Conservation (phyloP, 2,797 vertebrate genomes). For the Denticeps clupeoides region DNA sequence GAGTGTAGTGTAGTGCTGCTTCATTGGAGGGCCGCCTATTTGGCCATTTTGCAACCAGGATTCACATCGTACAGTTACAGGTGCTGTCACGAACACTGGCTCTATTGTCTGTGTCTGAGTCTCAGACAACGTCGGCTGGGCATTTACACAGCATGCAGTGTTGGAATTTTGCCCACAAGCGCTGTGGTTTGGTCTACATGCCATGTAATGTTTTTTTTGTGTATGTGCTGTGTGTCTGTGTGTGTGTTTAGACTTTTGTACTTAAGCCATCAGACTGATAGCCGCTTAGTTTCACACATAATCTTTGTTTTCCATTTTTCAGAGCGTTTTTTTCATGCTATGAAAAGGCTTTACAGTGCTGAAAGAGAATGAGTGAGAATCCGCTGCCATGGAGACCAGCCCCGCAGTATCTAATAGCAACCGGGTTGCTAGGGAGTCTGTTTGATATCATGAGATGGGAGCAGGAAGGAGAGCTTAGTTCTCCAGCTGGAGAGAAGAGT, state of each 20-base stretch:
- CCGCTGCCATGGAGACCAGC: slow-evolving; percentile 65
- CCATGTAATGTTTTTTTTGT: too few relatives aligned
- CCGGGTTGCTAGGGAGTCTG: slow-evolving; percentile 49
- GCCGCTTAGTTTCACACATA: slow-evolving; percentile 12
- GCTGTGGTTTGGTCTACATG: too few relatives aligned
- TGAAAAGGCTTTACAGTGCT: slow-evolving; percentile 27
- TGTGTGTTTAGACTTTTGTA: slow-evolving; percentile 4
- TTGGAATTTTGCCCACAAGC: too few relatives aligned
- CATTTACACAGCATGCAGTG: too few relatives aligned
- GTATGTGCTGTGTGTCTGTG: too few relatives aligned
- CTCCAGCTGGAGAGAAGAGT: slow-evolving; percentile 13
- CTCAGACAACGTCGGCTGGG: too few relatives aligned
- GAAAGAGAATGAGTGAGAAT: slow-evolving; percentile 53
- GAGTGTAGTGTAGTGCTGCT: too few relatives aligned
- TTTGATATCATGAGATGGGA: slow-evolving; percentile 32
- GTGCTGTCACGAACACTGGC: too few relatives aligned
- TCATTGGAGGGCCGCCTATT: too few relatives aligned
- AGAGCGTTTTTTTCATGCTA: slow-evolving; percentile 27
- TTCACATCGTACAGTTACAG: too few relatives aligned
- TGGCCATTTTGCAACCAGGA: too few relatives aligned
- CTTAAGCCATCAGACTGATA: slow-evolving; percentile 8
- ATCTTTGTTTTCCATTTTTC: slow-evolving; percentile 11
- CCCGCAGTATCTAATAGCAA: slow-evolving; percentile 63
- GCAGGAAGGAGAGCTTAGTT: slow-evolving; percentile 25
- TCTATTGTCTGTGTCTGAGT: too few relatives aligned